Evolutionary conservation across 2,888 invertebrate genomes (phyloP), one percentile per base, ranked within the genome.

Genomic region (Andricus quercusramuli): DNA sequence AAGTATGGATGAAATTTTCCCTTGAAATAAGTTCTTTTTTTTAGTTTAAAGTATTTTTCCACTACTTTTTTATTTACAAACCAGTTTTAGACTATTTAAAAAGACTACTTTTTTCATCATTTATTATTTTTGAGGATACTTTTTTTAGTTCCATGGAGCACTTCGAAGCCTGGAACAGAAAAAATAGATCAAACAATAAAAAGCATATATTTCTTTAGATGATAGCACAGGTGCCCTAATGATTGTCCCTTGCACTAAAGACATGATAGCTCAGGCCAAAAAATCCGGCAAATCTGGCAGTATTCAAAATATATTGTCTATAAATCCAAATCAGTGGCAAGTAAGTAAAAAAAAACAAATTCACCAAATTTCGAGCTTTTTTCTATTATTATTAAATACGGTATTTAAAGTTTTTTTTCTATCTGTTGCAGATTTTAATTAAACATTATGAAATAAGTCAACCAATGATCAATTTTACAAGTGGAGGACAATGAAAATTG

Each of bases 301-400:
- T 86, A 93, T 94, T 79, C 95, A 95, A 91, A 94, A 95, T 85
- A 93, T 95, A 0, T 93, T 94, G 0, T 93, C 94, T n/a, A 91
- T 95, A 3, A 94, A 94, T 78, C 94, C 94, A 93, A 86, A 93
- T 22, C 92, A 93, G n/a, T 95, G 95, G 95, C 91, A 93, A 93
- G 95, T 95, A 90, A 88, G 90, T 74, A 56, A 67, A 79, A 77
- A 83, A 70, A 20, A 17, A 17, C 13, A 47, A 68, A 81, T 80
- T 91, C 17, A 17, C 47, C 15, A 90, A 13, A 32, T 5, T 66
- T 29, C 59, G 51, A 22, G 76, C 25, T 76, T 78, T 41, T 37
- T 29, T 32, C n/a, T n/a, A 47, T 47, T 51, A 17, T 47, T 47
- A n/a, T 41, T 13, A 15, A 17, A 25, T 44, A 68, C 15, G 8